Evolutionary conservation across 2,113 vertebrate species (phyloP), one percentile per base, ranked within the genome.

Genomic region (Equus quagga): DNA sequence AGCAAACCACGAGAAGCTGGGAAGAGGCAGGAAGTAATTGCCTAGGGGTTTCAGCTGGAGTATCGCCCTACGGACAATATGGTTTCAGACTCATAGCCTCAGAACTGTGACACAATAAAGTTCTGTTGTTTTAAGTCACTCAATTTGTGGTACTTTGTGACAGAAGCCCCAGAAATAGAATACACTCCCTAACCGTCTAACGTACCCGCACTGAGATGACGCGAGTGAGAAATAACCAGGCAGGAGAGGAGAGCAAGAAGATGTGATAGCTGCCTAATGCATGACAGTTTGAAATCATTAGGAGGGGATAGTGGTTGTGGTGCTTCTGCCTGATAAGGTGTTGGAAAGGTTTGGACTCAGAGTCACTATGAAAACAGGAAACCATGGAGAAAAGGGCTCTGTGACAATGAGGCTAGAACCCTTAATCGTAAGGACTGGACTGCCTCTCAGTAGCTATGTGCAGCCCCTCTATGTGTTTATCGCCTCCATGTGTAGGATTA

Each of bases 371-470:
- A 69, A 46, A 60, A 49, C 24, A 49, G 2, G 3, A 58, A 82
- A 18, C 2, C 18, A 13, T n/a, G 14, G 54, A 26, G 13, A 44
- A 36, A 6, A 60, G 1, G 0, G 2, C 1, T 44, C 0, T 18
- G 18, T 23, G 23, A 13, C 18, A 41, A 36, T 1, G 14, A 58
- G 28, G 1, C 17, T 17, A 18, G 33, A 41, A 1, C 5, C n/a
- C 51, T 89, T 56, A 65, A 80, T 33, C 18, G 21, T 49, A 8
- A 6, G 13, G 6, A 46, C 2, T 4, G 5, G 2, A 2, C 0
- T 70, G 33, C 26, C 7, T 58, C 26, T 85, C 28, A 31, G 0
- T 7, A 31, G 11, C 9, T 28, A 4, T 67, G 12, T 33, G 3
- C 8, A 24, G 2, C 4, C 1, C 3, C 1, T 44, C 46, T 49